These are phyloP conservation scores for Amiota minor DNA, from an alignment of 2,888 invertebrate genomes.

Conservation along the genomic window DNA sequence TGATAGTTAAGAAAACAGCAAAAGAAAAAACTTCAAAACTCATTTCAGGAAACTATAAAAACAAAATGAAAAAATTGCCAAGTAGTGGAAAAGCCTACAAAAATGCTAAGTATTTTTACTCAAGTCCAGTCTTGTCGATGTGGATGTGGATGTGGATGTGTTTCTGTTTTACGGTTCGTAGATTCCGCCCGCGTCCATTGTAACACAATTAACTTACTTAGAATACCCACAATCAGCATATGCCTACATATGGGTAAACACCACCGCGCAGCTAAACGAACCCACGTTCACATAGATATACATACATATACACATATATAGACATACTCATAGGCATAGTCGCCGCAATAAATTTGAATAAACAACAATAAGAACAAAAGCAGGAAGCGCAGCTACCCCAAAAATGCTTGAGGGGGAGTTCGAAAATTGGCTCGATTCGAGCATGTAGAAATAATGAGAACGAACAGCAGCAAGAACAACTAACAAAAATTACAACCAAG, in stretches of 20 bases:
- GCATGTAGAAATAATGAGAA: neutral
- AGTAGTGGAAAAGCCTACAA: neutral
- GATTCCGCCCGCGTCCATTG: constrained; percentile 31
- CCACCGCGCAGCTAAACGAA: constrained; percentile 65
- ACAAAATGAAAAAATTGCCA: too few species aligned
- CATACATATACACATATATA: too few species aligned
- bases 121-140: too few species aligned
- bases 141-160: too few species aligned
- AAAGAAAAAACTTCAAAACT: too few species aligned
- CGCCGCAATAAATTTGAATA: constrained; percentile 16
- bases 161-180: constrained; percentile 29
- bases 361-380: constrained; percentile 52
- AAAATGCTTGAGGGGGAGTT: constrained; percentile 52
- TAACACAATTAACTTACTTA: constrained; percentile 33
- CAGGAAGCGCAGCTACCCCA: constrained; percentile 67
- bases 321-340: neutral
- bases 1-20: too few species aligned
- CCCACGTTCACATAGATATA: constrained; percentile 17
- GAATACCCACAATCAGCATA: constrained; percentile 58
- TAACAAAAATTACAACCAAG: too few species aligned
- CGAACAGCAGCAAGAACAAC: constrained; percentile 27
- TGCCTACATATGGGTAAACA: constrained; percentile 68
- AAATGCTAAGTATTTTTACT: neutral
- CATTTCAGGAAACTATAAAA: too few species aligned
- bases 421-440: neutral